Evolutionary conservation across 2,113 vertebrate species (phyloP).

Genomic region (Macrotis lagotis): DNA sequence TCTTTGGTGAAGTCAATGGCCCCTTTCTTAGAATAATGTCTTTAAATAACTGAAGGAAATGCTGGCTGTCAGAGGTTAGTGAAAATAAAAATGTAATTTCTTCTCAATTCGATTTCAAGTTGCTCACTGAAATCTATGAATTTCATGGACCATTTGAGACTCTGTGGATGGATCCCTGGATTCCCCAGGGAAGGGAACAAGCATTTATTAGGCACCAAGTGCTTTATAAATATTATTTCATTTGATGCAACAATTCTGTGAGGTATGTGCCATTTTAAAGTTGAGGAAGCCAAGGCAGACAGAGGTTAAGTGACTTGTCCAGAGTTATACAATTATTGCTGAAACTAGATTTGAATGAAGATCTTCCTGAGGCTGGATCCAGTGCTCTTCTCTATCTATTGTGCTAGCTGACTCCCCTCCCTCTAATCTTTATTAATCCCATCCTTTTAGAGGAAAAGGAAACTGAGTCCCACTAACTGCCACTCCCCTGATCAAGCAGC

Average conservation of each 20-base stretch:
- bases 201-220: neutral
- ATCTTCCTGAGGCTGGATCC: neutral
- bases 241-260: neutral
- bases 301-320: neutral
- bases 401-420: too few species aligned
- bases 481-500: neutral
- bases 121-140: neutral
- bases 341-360: neutral
- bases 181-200: neutral
- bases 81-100: too few species aligned
- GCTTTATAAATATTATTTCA: neutral
- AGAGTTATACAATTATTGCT: neutral
- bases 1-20: too few species aligned
- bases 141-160: neutral
- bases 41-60: too few species aligned
- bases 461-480: neutral
- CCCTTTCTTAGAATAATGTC: too few species aligned
- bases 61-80: too few species aligned
- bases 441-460: neutral
- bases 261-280: neutral
- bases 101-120: too few species aligned
- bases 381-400: neutral
- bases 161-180: too few species aligned
- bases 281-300: neutral
- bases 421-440: neutral